Evolutionary conservation across 2,113 vertebrate species (phyloP).

Genomic region (Morone saxatilis): DNA sequence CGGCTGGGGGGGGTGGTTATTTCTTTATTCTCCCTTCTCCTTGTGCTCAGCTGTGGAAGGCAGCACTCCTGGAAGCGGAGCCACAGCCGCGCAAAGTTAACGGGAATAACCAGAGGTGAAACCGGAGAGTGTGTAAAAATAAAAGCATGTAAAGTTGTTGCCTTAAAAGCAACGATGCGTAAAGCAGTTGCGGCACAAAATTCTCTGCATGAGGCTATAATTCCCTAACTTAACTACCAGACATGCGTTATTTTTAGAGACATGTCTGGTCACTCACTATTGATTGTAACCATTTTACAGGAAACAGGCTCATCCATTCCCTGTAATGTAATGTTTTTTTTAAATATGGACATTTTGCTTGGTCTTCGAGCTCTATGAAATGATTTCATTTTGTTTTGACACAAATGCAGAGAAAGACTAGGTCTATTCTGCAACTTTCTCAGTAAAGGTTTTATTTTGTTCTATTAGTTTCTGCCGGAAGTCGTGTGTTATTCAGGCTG

Average conservation of each 20-base stretch:
- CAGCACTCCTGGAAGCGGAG: conserved; percentile 22
- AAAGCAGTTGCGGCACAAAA: not conserved
- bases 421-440: not conserved
- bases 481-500: not conserved
- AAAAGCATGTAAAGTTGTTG: conserved; percentile 10
- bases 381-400: not conserved
- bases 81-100: not conserved
- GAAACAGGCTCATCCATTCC: not conserved
- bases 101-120: not conserved
- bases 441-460: conserved; percentile 35
- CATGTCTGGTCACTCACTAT: not conserved
- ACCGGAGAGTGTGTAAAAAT: conserved; percentile 9
- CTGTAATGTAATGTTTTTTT: no score
- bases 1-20: conserved; percentile 1
- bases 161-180: not conserved
- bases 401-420: no score
- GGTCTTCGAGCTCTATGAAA: not conserved
- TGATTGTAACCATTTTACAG: not conserved
- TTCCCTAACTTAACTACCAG: not conserved
- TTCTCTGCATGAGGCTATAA: no score
- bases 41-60: conserved; percentile 38
- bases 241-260: not conserved
- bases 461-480: not conserved
- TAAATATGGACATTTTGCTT: no score
- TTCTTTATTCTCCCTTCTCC: conserved; percentile 52